Base-by-base conservation (phyloP, 2,888 invertebrate species). In the Euzophera pinguis region DNA sequence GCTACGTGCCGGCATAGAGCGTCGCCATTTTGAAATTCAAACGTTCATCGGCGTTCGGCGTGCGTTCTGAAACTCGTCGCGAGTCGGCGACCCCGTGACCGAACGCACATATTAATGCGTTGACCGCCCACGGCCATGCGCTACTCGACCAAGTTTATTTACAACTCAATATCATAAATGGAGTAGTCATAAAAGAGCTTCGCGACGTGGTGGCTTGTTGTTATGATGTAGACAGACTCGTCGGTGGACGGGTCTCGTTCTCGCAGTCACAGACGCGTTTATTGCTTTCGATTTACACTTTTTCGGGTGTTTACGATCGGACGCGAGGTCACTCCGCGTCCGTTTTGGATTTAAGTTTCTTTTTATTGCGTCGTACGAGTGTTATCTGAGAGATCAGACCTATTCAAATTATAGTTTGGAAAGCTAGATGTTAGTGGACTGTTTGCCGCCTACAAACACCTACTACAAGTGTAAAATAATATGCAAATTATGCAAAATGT, bases 121-220 rank as follows among this genome's bases (percentile, higher is more conserved):
- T 81, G 84, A 80, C 87, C 88, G 85, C 84, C 87, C 85, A 84
- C 85, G 83, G 84, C 71, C 83, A 77, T 67, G 69, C 67, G 65
- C 71, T 71, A 77, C 64, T 75, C 81, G 69, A 64, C 77, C 73
- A 71, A 74, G 61, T 80, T 74, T 73, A 71, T 73, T 76, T 69
- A 72, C 73, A 66, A 62, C 69, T 62, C 64, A 64, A 64, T 65
- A 63, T 63, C 62, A 64, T 61, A 62, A 65, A 62, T 61, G 63
- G 64, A 60, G 65, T 62, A 62, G 56, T 61, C 58, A 62, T 64
- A 61, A 65, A 59, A 59, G 54, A 55, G 55, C 73, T 72, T 55
- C 64, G 61, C 53, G 56, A 64, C 54, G 58, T 56, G 62, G 69
- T 53, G 61, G 67, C 56, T 69, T 51, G 52, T 52, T 51, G 62